Percentiles rank a stretch among this genome's conserved stretches.
phyloP scores from a whole-genome alignment of 2,113 vertebrate species.

The Gallinago undulata region DNA sequence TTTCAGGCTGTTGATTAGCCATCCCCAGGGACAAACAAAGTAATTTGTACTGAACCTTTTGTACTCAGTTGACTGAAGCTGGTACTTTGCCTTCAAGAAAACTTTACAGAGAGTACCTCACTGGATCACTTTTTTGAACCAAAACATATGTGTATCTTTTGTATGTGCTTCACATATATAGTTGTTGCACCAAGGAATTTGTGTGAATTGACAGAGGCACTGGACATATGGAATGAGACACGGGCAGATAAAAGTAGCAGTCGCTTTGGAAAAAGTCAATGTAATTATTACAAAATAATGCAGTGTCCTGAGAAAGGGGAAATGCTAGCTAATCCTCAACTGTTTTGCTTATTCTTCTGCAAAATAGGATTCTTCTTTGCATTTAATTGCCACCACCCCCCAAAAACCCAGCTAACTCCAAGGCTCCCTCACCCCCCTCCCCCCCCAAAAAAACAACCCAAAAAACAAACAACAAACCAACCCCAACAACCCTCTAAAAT shows the following conservation, averaged over 20 bases:
- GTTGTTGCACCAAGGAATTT: neutral
- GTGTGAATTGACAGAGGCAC: neutral
- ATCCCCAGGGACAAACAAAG: neutral
- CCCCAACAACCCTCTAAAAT: neutral
- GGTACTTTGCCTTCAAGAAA: neutral
- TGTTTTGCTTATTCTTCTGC: neutral
- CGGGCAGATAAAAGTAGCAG: neutral
- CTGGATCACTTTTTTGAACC: neutral
- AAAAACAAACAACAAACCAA: neutral
- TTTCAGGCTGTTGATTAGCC: neutral
- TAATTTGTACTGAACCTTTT: neutral
- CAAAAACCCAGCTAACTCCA: neutral
- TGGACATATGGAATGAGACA: neutral
- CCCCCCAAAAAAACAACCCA: neutral
- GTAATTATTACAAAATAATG: neutral
- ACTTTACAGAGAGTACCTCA: neutral
- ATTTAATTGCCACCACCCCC: neutral
- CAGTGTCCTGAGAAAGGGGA: neutral
- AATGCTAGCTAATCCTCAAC: neutral
- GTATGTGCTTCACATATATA: neutral
- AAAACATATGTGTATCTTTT: neutral
- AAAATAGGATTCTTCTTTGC: neutral
- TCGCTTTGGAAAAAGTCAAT: neutral
- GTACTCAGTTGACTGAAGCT: neutral
- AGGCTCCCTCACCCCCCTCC: rapidly evolving